Evolutionary conservation across 2,113 vertebrate species (phyloP).

Genomic region (Podiceps cristatus): DNA sequence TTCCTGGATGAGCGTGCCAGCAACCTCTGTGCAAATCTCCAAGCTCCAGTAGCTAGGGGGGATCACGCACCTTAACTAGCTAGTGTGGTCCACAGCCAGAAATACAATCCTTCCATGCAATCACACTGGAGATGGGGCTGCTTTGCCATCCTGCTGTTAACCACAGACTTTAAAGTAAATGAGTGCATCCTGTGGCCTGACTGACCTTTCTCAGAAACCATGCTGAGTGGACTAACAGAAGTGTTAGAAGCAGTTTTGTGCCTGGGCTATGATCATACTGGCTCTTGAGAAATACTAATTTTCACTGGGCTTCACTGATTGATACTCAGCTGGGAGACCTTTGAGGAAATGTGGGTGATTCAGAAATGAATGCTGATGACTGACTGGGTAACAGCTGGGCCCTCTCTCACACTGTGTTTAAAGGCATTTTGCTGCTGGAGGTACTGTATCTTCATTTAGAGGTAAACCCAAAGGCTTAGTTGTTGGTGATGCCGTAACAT

Average conservation of each 20-base stretch:
- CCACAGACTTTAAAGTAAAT: not conserved
- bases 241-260: not conserved
- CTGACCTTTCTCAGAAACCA: not conserved
- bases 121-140: not conserved
- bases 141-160: not conserved
- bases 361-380: not conserved
- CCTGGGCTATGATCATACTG: fast-evolving
- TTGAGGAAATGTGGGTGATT: not conserved
- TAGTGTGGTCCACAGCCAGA: not conserved
- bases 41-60: not conserved
- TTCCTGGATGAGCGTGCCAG: not conserved
- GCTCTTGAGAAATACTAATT: not conserved
- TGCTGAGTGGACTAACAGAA: not conserved
- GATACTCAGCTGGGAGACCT: not conserved
- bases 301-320: not conserved
- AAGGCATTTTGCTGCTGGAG: not conserved
- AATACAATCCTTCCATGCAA: not conserved
- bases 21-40: not conserved
- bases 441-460: not conserved
- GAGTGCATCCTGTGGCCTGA: not conserved
- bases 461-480: not conserved
- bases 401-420: not conserved
- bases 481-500: fast-evolving
- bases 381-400: not conserved
- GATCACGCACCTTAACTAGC: not conserved